Evolutionary conservation across 2,797 vertebrate genomes (phyloP).

Genomic region (Cossypha caffra): DNA sequence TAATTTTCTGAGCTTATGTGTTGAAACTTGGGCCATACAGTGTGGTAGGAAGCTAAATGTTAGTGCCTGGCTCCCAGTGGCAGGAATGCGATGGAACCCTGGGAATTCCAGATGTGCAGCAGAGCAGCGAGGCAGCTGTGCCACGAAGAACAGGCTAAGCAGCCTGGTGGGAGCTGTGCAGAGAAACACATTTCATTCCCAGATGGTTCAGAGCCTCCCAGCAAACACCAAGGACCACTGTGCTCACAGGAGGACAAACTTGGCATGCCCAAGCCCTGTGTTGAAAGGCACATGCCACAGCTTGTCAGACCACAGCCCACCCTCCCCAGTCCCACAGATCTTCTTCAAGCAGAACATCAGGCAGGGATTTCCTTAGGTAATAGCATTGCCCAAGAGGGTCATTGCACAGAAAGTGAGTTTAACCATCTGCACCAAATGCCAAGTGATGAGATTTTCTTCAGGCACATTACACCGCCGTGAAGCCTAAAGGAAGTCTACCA

Average conservation of each 20-base stretch:
- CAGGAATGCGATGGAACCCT: neutral
- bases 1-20: neutral
- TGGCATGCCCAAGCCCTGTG: fast-evolving
- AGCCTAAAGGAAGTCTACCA: neutral
- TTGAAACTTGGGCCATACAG: neutral
- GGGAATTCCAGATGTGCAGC: neutral
- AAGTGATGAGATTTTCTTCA: neutral
- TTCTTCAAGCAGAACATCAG: neutral
- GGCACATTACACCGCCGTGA: fast-evolving
- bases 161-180: neutral
- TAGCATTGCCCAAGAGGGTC: neutral
- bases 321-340: neutral
- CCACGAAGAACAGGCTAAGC: neutral
- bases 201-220: neutral
- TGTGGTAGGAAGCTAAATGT: neutral
- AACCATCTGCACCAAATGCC: neutral
- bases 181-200: neutral
- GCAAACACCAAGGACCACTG: neutral
- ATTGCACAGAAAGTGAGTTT: neutral
- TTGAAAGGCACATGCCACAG: neutral
- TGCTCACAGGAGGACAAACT: neutral
- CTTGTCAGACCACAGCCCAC: neutral
- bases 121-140: neutral
- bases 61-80: neutral
- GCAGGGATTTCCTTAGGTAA: neutral